Evolutionary conservation across 2,797 vertebrate genomes (phyloP).

Genomic region (Bradypodion pumilum): DNA sequence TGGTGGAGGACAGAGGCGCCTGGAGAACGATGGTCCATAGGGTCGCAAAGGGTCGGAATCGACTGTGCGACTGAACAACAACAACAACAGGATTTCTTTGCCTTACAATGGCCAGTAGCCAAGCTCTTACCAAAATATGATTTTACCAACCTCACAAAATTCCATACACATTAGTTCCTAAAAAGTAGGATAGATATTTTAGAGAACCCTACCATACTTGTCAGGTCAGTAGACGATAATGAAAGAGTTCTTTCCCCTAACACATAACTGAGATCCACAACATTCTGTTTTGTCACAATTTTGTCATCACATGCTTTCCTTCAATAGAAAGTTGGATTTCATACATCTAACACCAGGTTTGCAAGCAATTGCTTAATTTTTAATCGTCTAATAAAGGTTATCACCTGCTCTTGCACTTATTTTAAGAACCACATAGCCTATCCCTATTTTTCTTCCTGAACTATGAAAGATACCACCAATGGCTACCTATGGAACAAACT

Average conservation of each 20-base stretch:
- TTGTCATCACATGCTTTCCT: slow-evolving; percentile 22
- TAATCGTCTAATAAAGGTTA: too few species aligned
- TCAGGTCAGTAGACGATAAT: slow-evolving; percentile 59
- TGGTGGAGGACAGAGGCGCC: too few species aligned
- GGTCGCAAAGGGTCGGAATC: too few species aligned
- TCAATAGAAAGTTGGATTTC: neutral
- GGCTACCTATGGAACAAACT: too few species aligned
- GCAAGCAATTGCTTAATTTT: neutral
- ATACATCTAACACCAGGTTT: neutral
- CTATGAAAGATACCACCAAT: too few species aligned
- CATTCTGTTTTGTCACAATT: slow-evolving; percentile 48
- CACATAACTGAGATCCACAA: slow-evolving; percentile 44
- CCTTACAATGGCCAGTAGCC: slow-evolving; percentile 65
- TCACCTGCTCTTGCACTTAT: too few species aligned
- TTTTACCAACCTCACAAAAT: slow-evolving; percentile 51
- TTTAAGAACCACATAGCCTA: too few species aligned
- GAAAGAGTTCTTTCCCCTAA: slow-evolving; percentile 43
- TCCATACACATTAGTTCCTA: slow-evolving; percentile 31
- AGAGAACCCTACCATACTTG: slow-evolving; percentile 59
- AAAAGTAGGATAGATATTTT: slow-evolving; percentile 53
- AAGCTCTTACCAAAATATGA: slow-evolving; percentile 57
- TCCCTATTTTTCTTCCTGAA: too few species aligned
- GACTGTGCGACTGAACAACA: too few species aligned
- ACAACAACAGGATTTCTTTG: slow-evolving; percentile 60
- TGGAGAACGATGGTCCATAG: too few species aligned